phyloP scores from a whole-genome alignment of 2,113 vertebrate species.

The Beaufortia kweichowensis region DNA sequence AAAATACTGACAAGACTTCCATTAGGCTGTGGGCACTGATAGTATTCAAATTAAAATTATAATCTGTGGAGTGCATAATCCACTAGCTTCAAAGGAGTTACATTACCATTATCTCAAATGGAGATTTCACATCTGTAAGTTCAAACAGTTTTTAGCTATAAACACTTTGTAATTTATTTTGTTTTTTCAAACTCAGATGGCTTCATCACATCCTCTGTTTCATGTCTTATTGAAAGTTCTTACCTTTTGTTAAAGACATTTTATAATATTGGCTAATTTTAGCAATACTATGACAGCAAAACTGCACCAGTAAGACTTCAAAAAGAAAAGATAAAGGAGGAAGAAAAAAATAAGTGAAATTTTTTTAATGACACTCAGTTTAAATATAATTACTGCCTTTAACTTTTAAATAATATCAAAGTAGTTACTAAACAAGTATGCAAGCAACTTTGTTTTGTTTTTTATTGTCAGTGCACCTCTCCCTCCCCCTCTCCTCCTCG shows the following conservation, averaged over 20 bases:
- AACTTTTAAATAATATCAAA: no score
- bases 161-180: not conserved
- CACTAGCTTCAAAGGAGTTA: constrained; percentile 10
- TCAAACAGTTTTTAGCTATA: not conserved
- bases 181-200: not conserved
- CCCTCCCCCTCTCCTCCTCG: constrained; percentile 74
- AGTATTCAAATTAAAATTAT: constrained; percentile 10
- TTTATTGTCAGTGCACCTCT: constrained; percentile 67
- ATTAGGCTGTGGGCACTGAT: constrained; percentile 9
- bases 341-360: constrained; percentile 35
- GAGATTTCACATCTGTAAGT: not conserved
- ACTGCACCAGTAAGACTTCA: constrained; percentile 12
- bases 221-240: constrained; percentile 24
- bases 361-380: no score
- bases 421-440: not conserved
- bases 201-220: not conserved
- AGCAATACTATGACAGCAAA: constrained; percentile 2
- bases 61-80: constrained; percentile 6
- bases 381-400: no score
- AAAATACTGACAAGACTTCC: constrained; percentile 5
- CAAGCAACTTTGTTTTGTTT: constrained; percentile 6
- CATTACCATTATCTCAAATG: not conserved
- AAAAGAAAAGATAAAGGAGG: constrained; percentile 32
- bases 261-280: constrained; percentile 20
- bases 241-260: constrained; percentile 30